A percentile compares a stretch with the other conserved stretches of the same genome.
Evolutionary conservation across 2,888 invertebrate species (phyloP).

Genomic region (Euplagia quadripunctaria): DNA sequence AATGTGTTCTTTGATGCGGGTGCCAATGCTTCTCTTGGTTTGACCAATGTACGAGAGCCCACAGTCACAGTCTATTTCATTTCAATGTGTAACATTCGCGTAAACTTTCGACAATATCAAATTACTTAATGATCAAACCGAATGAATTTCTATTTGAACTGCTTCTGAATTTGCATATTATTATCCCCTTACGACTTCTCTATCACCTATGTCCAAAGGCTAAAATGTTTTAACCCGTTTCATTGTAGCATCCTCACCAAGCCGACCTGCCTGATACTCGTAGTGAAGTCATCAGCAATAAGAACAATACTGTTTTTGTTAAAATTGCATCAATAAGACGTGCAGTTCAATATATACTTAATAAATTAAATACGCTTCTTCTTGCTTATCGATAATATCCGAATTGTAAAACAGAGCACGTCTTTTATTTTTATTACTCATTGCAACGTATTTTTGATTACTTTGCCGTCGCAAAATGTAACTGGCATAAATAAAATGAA

Average conservation of each 20-base stretch:
- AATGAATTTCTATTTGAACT: background rate
- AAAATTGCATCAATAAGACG: slow-evolving; percentile 6
- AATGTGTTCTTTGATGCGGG: too few relatives aligned
- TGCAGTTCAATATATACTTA: slow-evolving; percentile 7
- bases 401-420: slow-evolving; percentile 41
- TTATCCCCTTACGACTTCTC: background rate
- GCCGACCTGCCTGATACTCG: background rate
- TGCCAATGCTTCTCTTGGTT: too few relatives aligned
- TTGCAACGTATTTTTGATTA: slow-evolving; percentile 36
- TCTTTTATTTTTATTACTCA: slow-evolving; percentile 36
- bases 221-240: background rate
- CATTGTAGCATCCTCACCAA: background rate
- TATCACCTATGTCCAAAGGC: background rate
- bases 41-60: too few relatives aligned
- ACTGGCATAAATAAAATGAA: slow-evolving; percentile 35
- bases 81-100: too few relatives aligned
- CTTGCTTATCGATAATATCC: slow-evolving; percentile 11
- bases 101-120: too few relatives aligned
- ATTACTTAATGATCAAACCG: background rate
- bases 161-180: too few relatives aligned
- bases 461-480: slow-evolving; percentile 36
- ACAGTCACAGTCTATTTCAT: too few relatives aligned
- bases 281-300: slow-evolving; percentile 1
- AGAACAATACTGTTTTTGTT: slow-evolving; percentile 10
- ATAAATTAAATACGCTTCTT: background rate